Conservation (phyloP, 2,888 invertebrate species). For the Erannis defoliaria region DNA sequence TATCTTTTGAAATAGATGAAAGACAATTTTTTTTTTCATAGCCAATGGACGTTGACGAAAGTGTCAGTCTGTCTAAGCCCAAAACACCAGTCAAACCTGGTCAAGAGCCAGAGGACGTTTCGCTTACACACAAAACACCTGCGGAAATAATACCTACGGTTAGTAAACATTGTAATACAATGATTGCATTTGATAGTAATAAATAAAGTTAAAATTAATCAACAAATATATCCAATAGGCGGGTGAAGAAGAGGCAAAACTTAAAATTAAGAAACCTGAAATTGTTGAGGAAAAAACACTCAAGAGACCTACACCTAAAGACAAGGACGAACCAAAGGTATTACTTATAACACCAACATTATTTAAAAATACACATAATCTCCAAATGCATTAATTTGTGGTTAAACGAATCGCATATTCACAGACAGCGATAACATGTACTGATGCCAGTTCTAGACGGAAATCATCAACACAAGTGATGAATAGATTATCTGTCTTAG, state of each 20-base stretch:
- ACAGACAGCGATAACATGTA: conserved; percentile 63
- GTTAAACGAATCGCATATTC: conserved; percentile 52
- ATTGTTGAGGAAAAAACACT: conserved; percentile 78
- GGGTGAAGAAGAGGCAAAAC: conserved; percentile 79
- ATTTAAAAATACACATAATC: neutral
- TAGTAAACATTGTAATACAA: conserved; percentile 54
- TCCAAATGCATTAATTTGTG: neutral
- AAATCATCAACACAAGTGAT: conserved; percentile 57
- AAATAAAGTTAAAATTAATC: conserved; percentile 28
- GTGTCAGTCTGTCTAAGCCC: conserved; percentile 73
- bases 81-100: conserved; percentile 74
- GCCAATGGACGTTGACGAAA: conserved; percentile 84
- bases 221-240: conserved; percentile 61
- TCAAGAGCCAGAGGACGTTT: conserved; percentile 78
- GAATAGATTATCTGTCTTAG: conserved; percentile 68
- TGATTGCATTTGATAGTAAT: neutral
- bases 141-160: conserved; percentile 81
- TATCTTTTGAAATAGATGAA: neutral
- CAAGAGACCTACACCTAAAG: conserved; percentile 75
- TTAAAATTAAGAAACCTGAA: conserved; percentile 81
- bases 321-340: conserved; percentile 69
- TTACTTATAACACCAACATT: neutral
- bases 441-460: conserved; percentile 56
- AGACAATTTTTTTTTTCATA: conserved; percentile 50
- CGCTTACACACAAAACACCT: conserved; percentile 82